Base-by-base conservation (phyloP, 2,113 vertebrate species). In the Romanogobio albipinnatus region DNA sequence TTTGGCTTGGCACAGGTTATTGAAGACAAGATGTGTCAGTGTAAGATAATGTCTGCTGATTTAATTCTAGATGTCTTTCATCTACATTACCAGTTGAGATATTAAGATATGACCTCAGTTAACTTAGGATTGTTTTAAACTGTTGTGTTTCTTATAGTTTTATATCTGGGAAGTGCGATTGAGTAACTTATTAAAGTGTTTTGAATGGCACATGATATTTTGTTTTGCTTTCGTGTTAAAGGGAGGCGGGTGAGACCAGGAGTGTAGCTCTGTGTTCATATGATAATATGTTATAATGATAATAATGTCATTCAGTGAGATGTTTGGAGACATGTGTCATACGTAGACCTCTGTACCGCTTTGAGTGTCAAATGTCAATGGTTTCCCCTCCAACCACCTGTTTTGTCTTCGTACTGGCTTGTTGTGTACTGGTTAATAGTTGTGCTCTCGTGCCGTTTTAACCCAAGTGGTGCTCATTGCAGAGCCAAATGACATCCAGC, bases 361-460 rank as follows among this genome's bases (percentile, higher is more conserved):
- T 15, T 59, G 53, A 62, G n/a, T 10, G 4, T 79, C 58, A 45
- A 5, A 79, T 61, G 39, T 47, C 58, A 47, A 45, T 45, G 9
- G 22, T 79, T 14, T 62, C 7, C 36, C 13, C 56, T 79, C 22
- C 58, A 79, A 8, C 58, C 58, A 62, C 76, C 58, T 79, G 58
- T 62, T 62, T 43, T 79, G 4, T 47, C 10, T 15, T 73, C 22
- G n/a, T 24, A 24, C 22, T 47, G 43, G 5, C 10, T 70, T 22
- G 66, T 73, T 73, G 8, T 73, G 26, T 13, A 43, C 11, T 73
- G 11, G 14, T 14, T 26, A 47, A 22, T 39, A 70, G 66, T n/a
- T 70, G 66, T 22, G 36, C 66, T 43, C 17, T 43, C 1, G 3
- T 39, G 9, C 22, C 0, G 36, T 11, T 70, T 70, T 2, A 22